Conservation (phyloP, 37 sponge, comb jelly and placozoan species). For the Diacarnus erythraeanus region DNA sequence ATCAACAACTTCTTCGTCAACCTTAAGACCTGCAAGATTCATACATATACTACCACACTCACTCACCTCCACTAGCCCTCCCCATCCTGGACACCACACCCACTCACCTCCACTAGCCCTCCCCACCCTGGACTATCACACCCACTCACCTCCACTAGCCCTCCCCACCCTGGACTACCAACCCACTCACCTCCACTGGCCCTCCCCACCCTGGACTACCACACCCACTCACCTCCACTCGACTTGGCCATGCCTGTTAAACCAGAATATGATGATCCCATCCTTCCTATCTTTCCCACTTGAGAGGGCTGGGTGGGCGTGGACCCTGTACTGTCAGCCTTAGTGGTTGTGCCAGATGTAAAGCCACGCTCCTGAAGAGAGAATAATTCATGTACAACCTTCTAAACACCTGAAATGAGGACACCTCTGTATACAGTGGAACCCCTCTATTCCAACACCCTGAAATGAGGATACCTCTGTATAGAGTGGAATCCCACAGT, state of each 20-base stretch:
- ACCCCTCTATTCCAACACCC: too few species aligned
- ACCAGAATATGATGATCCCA: conserved; percentile 52
- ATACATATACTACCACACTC: not conserved
- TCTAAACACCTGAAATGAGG: not conserved
- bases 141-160: conserved; percentile 13
- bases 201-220: not conserved
- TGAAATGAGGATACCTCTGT: too few species aligned
- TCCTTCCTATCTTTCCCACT: conserved; percentile 21
- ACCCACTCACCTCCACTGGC: conserved; percentile 10
- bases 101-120: not conserved
- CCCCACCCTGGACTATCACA: conserved; percentile 4
- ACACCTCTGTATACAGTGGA: too few species aligned
- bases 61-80: conserved; percentile 7
- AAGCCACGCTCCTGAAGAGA: conserved; percentile 75
- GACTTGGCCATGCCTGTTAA: conserved; percentile 39
- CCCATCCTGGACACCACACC: not conserved
- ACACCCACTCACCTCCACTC: conserved; percentile 23
- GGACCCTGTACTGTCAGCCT: conserved; percentile 24
- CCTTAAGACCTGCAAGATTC: conserved; percentile 39
- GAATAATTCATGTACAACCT: not conserved
- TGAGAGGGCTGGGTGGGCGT: conserved; percentile 15
- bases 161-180: not conserved
- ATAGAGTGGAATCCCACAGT: too few species aligned
- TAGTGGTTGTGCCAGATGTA: conserved; percentile 43
- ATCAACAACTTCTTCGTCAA: conserved; percentile 56